Percentiles rank a stretch among this genome's conserved stretches.
These are phyloP conservation scores for Xylota sylvarum DNA, from an alignment of 2,888 invertebrate genomes.

Conservation along the genomic window DNA sequence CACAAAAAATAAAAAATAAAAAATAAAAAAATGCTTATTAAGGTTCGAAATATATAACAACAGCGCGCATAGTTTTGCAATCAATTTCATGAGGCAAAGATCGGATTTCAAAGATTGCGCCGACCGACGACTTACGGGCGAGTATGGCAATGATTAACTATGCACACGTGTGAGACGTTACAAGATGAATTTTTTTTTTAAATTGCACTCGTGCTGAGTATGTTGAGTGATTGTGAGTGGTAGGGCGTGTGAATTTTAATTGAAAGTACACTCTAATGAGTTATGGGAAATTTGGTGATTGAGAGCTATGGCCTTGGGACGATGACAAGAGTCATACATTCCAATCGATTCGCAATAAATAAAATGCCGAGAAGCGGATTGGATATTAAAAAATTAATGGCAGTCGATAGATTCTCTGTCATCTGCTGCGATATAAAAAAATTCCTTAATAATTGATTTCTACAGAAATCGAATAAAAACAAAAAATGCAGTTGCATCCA, in stretches of 20 bases:
- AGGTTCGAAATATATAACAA: constrained; percentile 36
- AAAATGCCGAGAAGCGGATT: constrained; percentile 23
- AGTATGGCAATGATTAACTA: constrained; percentile 19
- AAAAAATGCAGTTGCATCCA: constrained; percentile 2
- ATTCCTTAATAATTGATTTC: constrained; percentile 23
- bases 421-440: constrained; percentile 9
- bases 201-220: constrained; percentile 8
- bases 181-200: not conserved
- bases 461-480: constrained; percentile 1
- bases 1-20: constrained; percentile 25
- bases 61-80: constrained; percentile 36
- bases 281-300: constrained; percentile 43
- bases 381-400: constrained; percentile 40
- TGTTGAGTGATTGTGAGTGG: constrained; percentile 14
- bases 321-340: not conserved
- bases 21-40: constrained; percentile 41
- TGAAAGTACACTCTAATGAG: constrained; percentile 47
- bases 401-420: constrained; percentile 34
- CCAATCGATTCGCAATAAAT: constrained; percentile 31
- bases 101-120: constrained; percentile 38
- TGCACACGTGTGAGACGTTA: constrained; percentile 17
- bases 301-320: constrained; percentile 43
- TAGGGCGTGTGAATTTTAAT: constrained; percentile 54
- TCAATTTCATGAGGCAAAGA: constrained; percentile 46
- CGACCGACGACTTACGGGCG: not conserved